Percentiles rank a stretch among this genome's conserved stretches.
Evolutionary conservation across 2,888 invertebrate genomes (phyloP).

Genomic region (Clistopyga incitator): DNA sequence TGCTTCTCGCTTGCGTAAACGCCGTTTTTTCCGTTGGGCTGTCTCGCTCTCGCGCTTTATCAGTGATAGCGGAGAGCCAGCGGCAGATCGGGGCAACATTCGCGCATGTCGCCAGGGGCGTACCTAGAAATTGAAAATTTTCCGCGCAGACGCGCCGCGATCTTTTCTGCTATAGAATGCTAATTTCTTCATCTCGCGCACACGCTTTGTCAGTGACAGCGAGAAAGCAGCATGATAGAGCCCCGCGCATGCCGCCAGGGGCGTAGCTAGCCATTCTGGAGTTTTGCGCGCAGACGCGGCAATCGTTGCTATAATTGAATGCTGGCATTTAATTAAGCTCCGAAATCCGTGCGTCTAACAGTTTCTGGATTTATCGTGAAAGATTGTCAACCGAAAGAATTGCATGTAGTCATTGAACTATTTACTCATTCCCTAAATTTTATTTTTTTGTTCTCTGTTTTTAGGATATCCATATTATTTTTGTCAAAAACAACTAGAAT

Average conservation of each 20-base stretch:
- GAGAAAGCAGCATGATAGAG: not conserved
- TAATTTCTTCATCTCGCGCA: not conserved
- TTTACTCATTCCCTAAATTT: too few species aligned
- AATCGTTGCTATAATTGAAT: not conserved
- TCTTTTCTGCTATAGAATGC: too few species aligned
- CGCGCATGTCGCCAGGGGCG: conserved; percentile 38
- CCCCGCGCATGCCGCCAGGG: conserved; percentile 25
- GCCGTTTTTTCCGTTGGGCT: not conserved
- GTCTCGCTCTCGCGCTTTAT: conserved; percentile 21
- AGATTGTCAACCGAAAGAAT: too few species aligned
- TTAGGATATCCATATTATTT: too few species aligned
- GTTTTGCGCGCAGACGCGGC: not conserved
- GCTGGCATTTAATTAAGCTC: not conserved
- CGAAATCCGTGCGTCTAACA: not conserved
- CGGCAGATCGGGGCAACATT: not conserved
- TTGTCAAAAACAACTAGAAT: too few species aligned
- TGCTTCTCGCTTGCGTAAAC: not conserved
- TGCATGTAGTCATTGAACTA: too few species aligned
- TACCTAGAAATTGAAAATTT: not conserved
- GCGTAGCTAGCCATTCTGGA: not conserved
- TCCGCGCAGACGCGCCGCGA: too few species aligned
- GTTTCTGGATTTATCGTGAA: too few species aligned
- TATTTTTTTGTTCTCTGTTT: too few species aligned
- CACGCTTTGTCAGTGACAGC: not conserved
- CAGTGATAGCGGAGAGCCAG: not conserved